Percentiles rank a stretch among this genome's conserved stretches.
phyloP scores from a whole-genome alignment of 2,888 invertebrate species.

The Leucania comma region DNA sequence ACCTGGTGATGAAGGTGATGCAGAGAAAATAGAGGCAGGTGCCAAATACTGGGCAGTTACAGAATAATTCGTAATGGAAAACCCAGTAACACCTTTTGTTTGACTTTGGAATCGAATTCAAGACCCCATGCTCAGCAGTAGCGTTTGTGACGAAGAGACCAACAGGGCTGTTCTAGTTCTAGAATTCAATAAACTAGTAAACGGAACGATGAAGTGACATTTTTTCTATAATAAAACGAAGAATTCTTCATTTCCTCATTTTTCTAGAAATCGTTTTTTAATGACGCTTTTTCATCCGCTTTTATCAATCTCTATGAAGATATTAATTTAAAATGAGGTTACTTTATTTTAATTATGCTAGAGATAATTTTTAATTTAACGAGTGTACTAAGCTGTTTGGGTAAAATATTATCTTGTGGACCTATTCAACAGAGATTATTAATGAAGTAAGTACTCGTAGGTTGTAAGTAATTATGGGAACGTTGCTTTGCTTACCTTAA shows the following conservation, averaged over 20 bases:
- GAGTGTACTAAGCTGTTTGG: constrained; percentile 20
- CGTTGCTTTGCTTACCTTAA: background rate
- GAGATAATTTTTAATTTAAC: constrained; percentile 20
- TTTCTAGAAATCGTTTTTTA: constrained; percentile 19
- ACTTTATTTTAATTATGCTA: constrained; percentile 23
- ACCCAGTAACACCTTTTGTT: too few relatives aligned
- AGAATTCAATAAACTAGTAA: background rate
- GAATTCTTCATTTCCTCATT: constrained; percentile 10
- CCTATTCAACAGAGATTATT: constrained; percentile 10
- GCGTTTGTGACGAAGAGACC: too few relatives aligned
- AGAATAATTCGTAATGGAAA: too few relatives aligned
- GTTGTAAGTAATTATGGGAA: constrained; percentile 1
- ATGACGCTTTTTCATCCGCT: background rate
- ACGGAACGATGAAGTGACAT: background rate
- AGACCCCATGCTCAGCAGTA: too few relatives aligned
- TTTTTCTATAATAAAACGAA: constrained; percentile 4
- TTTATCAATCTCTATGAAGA: constrained; percentile 15
- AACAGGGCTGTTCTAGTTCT: too few relatives aligned
- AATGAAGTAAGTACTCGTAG: background rate
- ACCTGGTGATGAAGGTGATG: too few relatives aligned
- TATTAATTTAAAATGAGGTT: constrained; percentile 26
- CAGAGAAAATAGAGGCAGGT: too few relatives aligned
- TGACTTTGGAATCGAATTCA: too few relatives aligned
- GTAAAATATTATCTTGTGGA: constrained; percentile 10
- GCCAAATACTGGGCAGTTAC: too few relatives aligned